Base-by-base conservation (phyloP, 1,140 invertebrate genomes). In the Pentalonia nigronervosa region DNA sequence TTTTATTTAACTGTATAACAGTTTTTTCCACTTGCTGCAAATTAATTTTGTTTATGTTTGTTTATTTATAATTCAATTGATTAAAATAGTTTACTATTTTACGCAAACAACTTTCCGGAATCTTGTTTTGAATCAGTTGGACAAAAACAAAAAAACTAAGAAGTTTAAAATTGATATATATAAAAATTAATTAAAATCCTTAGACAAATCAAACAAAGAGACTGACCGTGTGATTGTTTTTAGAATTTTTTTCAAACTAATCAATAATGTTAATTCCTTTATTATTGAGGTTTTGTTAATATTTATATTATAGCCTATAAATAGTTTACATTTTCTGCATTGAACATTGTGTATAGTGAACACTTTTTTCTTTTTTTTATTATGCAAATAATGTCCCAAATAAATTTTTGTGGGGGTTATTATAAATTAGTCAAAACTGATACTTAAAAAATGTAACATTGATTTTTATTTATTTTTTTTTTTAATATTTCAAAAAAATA, bases 181-280 rank as follows among this genome's bases (percentile, higher is more conserved):
- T 67, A 86, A 87, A 94, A 92, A 36, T 41, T 41, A 91, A 91
- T 91, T 86, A 48, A 92, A 94, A 91, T 94, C 93, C 91, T 93
- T 93, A 93, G 91, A 93, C 91, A 93, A 93, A 93, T 94, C 93
- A 93, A 94, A 94, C 93, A 94, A 94, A 91, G 93, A 94, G 93
- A 94, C 93, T 94, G 93, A 94, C 93, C 90, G 93, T 94, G 93
- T 94, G 93, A 94, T 94, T 93, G 91, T 93, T 93, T 93, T 93
- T 93, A 93, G 91, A 84, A 84, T 93, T 93, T 91, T 90, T 92
- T 93, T 93, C 91, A 93, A 41, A 81, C 91, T 93, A 93, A 93
- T 93, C 91, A 93, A 92, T 92, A 92, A 93, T 93, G 91, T 93
- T 93, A 86, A 93, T 84, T 93, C 50, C 91, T 93, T 93, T 92